A percentile compares a stretch with the other conserved stretches of the same genome.
These are phyloP conservation scores for Physocephala rufipes DNA, from an alignment of 2,888 invertebrate genomes.

Conservation along the genomic window DNA sequence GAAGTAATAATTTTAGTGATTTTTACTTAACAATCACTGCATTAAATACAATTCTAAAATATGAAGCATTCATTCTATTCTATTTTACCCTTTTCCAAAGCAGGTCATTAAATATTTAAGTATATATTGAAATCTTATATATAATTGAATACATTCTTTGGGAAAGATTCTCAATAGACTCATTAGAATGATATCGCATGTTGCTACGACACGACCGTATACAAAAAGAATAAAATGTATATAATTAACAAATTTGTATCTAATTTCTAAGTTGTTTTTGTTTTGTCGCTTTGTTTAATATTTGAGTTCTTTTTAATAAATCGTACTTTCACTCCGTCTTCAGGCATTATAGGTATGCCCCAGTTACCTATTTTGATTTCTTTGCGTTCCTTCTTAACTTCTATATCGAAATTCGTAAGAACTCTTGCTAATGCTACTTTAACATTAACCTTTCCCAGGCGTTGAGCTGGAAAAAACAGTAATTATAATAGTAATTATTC, in stretches of 20 bases:
- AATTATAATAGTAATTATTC: not conserved
- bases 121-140: not conserved
- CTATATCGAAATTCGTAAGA: slow-evolving; percentile 55
- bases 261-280: not conserved
- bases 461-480: slow-evolving; percentile 50
- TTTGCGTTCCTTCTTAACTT: slow-evolving; percentile 44
- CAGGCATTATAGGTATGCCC: slow-evolving; percentile 54
- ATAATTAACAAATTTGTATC: not conserved
- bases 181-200: too few species aligned
- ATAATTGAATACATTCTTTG: not conserved
- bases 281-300: not conserved
- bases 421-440: slow-evolving; percentile 60
- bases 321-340: slow-evolving; percentile 56
- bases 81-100: not conserved
- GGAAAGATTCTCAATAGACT: too few species aligned
- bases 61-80: not conserved
- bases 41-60: too few species aligned
- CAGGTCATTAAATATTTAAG: not conserved
- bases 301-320: slow-evolving; percentile 48
- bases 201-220: too few species aligned
- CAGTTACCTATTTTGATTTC: slow-evolving; percentile 59
- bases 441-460: slow-evolving; percentile 60
- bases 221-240: not conserved
- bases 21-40: too few species aligned
- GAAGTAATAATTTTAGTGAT: too few species aligned